Evolutionary conservation across 2,113 vertebrate genomes (phyloP).

Genomic region (Grammomys dolichurus): DNA sequence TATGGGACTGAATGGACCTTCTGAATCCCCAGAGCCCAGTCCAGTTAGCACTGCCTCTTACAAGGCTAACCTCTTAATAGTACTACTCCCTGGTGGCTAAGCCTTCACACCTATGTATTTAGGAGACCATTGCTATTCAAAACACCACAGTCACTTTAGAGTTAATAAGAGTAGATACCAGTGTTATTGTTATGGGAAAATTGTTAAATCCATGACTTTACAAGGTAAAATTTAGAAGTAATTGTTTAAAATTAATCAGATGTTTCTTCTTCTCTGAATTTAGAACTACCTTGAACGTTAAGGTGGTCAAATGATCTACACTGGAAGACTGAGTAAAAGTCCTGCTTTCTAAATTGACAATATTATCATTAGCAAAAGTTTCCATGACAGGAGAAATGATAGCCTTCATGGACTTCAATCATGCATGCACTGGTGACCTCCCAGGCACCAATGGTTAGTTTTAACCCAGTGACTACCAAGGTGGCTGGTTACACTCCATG

Average conservation of each 20-base stretch:
- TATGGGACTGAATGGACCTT: neutral
- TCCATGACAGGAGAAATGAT: neutral
- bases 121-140: neutral
- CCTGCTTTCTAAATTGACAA: constrained; percentile 16
- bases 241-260: neutral
- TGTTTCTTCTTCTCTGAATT: neutral
- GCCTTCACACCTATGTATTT: neutral
- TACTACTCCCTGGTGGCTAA: neutral
- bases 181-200: neutral
- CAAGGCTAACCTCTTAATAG: neutral
- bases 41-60: neutral
- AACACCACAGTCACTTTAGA: neutral
- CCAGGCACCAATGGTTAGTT: neutral
- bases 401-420: neutral
- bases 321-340: neutral
- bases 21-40: neutral
- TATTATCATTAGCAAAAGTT: neutral
- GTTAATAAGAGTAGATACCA: neutral
- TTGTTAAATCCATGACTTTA: neutral
- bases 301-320: neutral
- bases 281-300: neutral
- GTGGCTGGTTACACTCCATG: neutral
- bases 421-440: neutral
- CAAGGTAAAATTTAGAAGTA: neutral
- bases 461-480: neutral